Conservation (phyloP, 2,797 vertebrate genomes). For the Lepilemur ruficaudatus region DNA sequence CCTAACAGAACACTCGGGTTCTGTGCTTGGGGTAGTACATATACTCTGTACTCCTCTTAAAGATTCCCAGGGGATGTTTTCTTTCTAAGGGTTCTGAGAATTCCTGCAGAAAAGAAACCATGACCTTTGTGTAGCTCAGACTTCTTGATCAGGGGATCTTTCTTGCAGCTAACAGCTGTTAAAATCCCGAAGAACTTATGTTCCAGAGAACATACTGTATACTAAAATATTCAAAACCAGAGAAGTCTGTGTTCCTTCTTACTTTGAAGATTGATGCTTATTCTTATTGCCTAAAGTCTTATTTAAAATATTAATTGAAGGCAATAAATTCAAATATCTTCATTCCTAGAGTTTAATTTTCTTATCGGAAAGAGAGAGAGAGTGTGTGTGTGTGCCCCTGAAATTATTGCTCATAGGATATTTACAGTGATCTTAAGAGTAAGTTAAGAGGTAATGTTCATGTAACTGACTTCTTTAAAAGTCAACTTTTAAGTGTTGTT, state of each 20-base stretch:
- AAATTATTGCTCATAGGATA: neutral
- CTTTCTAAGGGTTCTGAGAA: neutral
- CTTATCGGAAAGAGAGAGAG: neutral
- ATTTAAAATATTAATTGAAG: slow-evolving; percentile 23
- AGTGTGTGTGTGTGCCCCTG: neutral
- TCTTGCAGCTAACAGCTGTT: neutral
- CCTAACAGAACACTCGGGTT: neutral
- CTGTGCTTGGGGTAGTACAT: neutral
- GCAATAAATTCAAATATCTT: neutral
- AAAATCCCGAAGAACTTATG: neutral
- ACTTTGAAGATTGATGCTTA: neutral
- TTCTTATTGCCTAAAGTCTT: slow-evolving; percentile 48
- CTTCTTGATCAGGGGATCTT: neutral
- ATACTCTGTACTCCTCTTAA: accelerated
- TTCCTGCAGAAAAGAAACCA: neutral
- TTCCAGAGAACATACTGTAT: neutral
- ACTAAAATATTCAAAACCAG: neutral
- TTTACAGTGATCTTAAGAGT: neutral
- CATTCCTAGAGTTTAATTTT: neutral
- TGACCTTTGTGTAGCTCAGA: neutral
- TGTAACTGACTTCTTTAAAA: neutral
- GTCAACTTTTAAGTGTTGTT: neutral
- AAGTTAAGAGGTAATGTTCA: neutral
- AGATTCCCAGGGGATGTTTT: neutral
- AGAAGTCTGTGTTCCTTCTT: neutral